Evolutionary conservation across 1,140 invertebrate species (phyloP), one percentile per base, ranked within the genome.

Genomic region (Cecropterus lyciades): DNA sequence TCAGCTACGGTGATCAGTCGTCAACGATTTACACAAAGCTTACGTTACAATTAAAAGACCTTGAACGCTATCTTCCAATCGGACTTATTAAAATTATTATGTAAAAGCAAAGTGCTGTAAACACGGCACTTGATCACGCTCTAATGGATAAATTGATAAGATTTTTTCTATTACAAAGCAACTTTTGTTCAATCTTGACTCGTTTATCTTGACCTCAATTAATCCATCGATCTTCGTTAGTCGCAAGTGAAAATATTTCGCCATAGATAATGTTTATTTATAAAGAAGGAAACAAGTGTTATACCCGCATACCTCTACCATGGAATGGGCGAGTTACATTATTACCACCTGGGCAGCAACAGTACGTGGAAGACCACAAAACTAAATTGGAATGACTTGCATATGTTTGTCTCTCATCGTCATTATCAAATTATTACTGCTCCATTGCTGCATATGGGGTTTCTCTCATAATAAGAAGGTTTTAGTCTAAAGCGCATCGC

Each of bases 81-180:
- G 46, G 30, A 49, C 57, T 60, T 62, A 62, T 62, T 62, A 51
- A 62, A 51, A 62, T 62, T 62, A 24, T 62, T 62, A 51, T 62
- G 46, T 62, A 62, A 62, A 62, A 62, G 57, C 57, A 46, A 56
- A 56, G n/a, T 16, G 53, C 15, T 56, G 53, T 56, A 45, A 46
- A 62, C 45, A 62, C 57, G 30, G 15, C 30, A 62, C 30, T 62
- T 27, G 45, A 37, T 51, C 59, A 20, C 57, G 45, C 46, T 51
- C 59, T 40, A 51, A 42, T 52, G 59, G 46, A 37, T 49, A 15
- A 13, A 62, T 27, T 27, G 59, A 63, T 63, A 63, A 63, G n/a
- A 52, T 15, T 62, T 63, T 63, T 52, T 42, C 46, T 63, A 51
- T 52, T 52, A 63, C 46, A 52, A 63, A 51, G 59, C 20, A 11